A percentile compares a stretch with the other conserved stretches of the same genome.
These are phyloP conservation scores for Leptinotarsa haldemani DNA, from an alignment of 2,888 invertebrate species.

Conservation along the genomic window DNA sequence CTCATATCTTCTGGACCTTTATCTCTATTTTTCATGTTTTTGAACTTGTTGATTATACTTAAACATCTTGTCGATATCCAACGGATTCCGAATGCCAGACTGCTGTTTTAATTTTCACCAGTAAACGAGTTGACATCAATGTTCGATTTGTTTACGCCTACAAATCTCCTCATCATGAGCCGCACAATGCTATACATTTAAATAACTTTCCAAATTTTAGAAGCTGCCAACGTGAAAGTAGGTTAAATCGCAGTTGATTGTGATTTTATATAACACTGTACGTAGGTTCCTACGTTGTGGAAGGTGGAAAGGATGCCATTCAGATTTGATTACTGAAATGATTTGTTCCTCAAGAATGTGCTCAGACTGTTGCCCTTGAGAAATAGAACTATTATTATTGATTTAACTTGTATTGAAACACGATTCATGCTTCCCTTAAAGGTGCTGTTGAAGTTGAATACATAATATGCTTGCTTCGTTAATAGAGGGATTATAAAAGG, in stretches of 20 bases:
- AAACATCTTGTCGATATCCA: conserved; percentile 1
- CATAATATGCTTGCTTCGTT: no score
- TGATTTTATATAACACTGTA: conserved; percentile 40
- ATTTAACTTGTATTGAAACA: neutral
- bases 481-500: no score
- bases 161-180: conserved; percentile 10
- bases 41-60: no score
- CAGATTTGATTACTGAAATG: neutral
- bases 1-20: no score
- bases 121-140: conserved; percentile 2
- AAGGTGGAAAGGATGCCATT: conserved; percentile 3
- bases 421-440: no score
- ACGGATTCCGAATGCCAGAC: conserved; percentile 4
- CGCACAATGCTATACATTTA: conserved; percentile 25
- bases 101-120: neutral
- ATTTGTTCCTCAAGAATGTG: conserved; percentile 1
- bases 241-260: conserved; percentile 38
- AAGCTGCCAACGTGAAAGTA: conserved; percentile 39
- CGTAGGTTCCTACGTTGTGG: neutral
- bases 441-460: no score
- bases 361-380: neutral
- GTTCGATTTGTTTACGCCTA: conserved; percentile 7
- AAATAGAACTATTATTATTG: neutral
- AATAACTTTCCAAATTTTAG: conserved; percentile 43
- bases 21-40: no score